Evolutionary conservation across 2,113 vertebrate genomes (phyloP).

Genomic region (Scomber japonicus): DNA sequence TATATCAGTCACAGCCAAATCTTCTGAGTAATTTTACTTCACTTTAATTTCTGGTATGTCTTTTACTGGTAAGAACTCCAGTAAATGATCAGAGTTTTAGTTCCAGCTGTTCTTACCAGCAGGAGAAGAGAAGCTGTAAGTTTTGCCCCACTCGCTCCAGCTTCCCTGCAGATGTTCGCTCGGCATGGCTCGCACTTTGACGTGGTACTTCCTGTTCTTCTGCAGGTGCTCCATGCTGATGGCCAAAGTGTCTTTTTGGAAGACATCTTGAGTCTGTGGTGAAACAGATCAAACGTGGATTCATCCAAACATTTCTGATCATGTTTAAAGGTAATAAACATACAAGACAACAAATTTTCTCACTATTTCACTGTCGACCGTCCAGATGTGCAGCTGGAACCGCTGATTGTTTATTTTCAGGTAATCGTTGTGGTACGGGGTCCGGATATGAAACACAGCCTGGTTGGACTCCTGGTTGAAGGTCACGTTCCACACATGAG

Average conservation of each 20-base stretch:
- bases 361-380: neutral
- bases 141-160: slow-evolving; percentile 81
- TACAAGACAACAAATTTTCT: neutral
- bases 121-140: slow-evolving; percentile 47
- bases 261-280: slow-evolving; percentile 36
- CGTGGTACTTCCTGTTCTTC: slow-evolving; percentile 30
- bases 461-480: slow-evolving; percentile 3
- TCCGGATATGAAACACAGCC: slow-evolving; percentile 45
- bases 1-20: no score
- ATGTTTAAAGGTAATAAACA: neutral
- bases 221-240: slow-evolving; percentile 54
- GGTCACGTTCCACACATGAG: slow-evolving; percentile 61
- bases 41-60: no score
- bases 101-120: slow-evolving; percentile 40
- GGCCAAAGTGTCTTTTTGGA: neutral
- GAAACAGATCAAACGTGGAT: neutral
- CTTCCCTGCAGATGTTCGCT: slow-evolving; percentile 26
- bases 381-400: slow-evolving; percentile 68
- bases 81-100: no score
- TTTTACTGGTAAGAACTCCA: no score
- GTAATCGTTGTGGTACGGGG: slow-evolving; percentile 57
- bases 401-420: slow-evolving; percentile 35
- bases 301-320: neutral
- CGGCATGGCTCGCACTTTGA: slow-evolving; percentile 68
- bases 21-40: no score